Conservation (phyloP, 2,888 invertebrate species). For the Dromius quadrimaculatus region DNA sequence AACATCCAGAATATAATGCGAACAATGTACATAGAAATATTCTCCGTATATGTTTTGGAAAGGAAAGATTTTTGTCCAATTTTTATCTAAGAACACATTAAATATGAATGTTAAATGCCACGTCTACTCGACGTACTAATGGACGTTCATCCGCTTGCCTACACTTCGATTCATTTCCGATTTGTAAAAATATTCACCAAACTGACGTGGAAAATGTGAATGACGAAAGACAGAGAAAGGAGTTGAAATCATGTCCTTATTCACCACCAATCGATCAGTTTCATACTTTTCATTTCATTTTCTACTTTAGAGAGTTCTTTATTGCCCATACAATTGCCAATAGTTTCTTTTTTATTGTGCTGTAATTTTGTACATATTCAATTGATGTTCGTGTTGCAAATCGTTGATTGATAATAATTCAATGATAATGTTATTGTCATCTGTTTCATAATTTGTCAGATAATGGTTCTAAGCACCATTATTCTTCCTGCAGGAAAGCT, state of each 20-base stretch:
- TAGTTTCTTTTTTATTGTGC: no score
- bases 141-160: constrained; percentile 37
- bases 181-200: constrained; percentile 32
- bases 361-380: no score
- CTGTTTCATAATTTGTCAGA: not conserved
- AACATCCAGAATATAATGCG: constrained; percentile 30
- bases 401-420: no score
- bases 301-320: no score
- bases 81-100: constrained; percentile 38
- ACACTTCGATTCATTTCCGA: constrained; percentile 44
- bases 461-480: not conserved
- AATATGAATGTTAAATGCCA: constrained; percentile 44
- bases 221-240: not conserved
- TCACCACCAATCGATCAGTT: not conserved
- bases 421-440: not conserved
- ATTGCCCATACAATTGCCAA: no score
- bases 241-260: not conserved
- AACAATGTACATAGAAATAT: constrained; percentile 21
- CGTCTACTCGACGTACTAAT: constrained; percentile 23
- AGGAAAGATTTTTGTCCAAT: no score
- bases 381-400: no score
- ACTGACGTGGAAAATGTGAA: constrained; percentile 25
- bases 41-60: no score
- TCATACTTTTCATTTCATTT: not conserved
- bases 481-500: constrained; percentile 9